Evolutionary conservation across 1,140 invertebrate genomes (phyloP).

Genomic region (Drosophila melanogaster): DNA sequence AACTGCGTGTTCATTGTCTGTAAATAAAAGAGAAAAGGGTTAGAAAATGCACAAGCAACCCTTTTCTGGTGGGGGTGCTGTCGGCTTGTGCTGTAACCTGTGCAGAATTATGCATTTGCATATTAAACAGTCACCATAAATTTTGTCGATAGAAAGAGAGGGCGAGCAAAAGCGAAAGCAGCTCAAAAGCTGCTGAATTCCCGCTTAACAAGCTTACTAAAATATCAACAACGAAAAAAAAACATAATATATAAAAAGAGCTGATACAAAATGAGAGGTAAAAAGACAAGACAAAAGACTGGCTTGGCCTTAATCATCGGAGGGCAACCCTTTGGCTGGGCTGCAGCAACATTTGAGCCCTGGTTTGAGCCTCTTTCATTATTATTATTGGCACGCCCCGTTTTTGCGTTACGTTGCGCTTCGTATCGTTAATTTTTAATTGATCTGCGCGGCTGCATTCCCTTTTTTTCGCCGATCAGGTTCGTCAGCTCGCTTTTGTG

Average conservation of each 20-base stretch:
- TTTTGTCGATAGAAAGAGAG: conserved; percentile 17
- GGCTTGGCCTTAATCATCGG: conserved; percentile 54
- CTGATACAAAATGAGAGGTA: conserved; percentile 18
- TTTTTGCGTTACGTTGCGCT: conserved; percentile 72
- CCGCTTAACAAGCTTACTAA: conserved; percentile 47
- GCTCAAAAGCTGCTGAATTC: conserved; percentile 27
- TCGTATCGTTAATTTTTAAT: conserved; percentile 84
- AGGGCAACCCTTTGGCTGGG: conserved; percentile 45
- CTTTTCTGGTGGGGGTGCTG: conserved; percentile 13
- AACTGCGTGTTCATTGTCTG: conserved; percentile 76
- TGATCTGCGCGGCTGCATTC: conserved; percentile 76
- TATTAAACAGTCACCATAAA: conserved; percentile 74
- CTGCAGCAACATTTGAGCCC: conserved; percentile 16
- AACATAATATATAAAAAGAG: conserved; percentile 8
- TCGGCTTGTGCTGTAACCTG: conserved; percentile 17
- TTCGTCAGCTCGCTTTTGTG: conserved; percentile 48
- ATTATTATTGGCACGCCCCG: conserved; percentile 80
- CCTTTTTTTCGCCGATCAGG: conserved; percentile 31
- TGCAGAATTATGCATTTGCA: conserved; percentile 81
- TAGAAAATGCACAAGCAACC: conserved; percentile 52
- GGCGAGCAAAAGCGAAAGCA: conserved; percentile 52
- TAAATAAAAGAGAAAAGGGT: conserved; percentile 58
- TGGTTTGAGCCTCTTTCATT: conserved; percentile 70
- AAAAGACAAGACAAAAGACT: conserved; percentile 37
- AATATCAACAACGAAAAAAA: neutral